A percentile compares a stretch with the other conserved stretches of the same genome.
phyloP scores from a whole-genome alignment of 2,888 invertebrate genomes.

The Cataglyphis altisquamis region DNA sequence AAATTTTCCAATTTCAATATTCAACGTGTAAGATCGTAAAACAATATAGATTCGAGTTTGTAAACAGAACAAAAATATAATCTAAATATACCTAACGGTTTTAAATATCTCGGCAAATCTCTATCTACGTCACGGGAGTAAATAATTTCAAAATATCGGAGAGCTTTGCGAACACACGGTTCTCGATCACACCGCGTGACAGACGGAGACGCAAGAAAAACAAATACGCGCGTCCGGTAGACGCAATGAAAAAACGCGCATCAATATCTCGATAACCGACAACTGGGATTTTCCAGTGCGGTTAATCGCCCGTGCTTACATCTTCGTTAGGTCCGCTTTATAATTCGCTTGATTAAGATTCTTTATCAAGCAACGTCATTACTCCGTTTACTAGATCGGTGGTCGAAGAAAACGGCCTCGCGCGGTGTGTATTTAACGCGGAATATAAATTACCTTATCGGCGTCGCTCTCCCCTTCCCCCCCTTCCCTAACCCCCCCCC shows the following conservation, averaged over 20 bases:
- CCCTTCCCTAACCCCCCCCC: too few relatives aligned
- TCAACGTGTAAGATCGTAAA: background rate
- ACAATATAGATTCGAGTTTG: background rate
- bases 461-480: constrained; percentile 4
- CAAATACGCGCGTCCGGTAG: constrained; percentile 5
- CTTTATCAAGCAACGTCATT: constrained; percentile 65
- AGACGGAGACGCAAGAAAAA: background rate
- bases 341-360: constrained; percentile 59
- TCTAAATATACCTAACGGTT: background rate
- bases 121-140: background rate
- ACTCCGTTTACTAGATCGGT: constrained; percentile 53
- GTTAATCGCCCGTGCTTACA: constrained; percentile 64
- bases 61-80: background rate
- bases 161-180: background rate
- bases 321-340: constrained; percentile 60
- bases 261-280: constrained; percentile 50
- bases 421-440: constrained; percentile 69
- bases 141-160: constrained; percentile 6
- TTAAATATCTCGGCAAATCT: background rate
- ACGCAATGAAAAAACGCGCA: constrained; percentile 29
- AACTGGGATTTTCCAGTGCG: constrained; percentile 33
- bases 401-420: constrained; percentile 55
- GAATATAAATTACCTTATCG: constrained; percentile 78
- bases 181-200: constrained; percentile 16
- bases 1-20: background rate